Conservation (phyloP, 2,797 vertebrate genomes). For the Typhlichthys subterraneus region DNA sequence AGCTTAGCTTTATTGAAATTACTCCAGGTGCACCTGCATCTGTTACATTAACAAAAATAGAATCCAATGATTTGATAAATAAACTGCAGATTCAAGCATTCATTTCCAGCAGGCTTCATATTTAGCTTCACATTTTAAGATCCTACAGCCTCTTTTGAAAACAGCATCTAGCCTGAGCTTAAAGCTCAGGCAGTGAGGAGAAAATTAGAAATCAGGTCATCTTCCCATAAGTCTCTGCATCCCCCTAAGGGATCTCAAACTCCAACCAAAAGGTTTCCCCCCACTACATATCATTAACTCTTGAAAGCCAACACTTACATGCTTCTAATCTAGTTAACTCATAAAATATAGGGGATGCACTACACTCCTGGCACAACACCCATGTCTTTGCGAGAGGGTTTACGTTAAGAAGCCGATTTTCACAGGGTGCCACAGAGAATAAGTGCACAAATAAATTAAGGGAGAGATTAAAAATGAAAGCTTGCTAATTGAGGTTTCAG, state of each 20-base stretch:
- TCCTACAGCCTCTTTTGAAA: slow-evolving; percentile 43
- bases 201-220: slow-evolving; percentile 79
- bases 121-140: no score
- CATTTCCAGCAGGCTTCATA: no score
- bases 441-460: slow-evolving; percentile 45
- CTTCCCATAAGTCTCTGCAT: slow-evolving; percentile 75
- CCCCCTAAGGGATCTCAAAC: slow-evolving; percentile 69
- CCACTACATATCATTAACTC: slow-evolving; percentile 42
- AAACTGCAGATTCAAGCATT: no score
- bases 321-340: slow-evolving; percentile 21
- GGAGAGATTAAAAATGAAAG: slow-evolving; percentile 68
- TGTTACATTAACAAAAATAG: slow-evolving; percentile 36
- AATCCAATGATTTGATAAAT: slow-evolving; percentile 33
- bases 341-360: slow-evolving; percentile 16
- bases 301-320: slow-evolving; percentile 29
- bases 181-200: slow-evolving; percentile 63
- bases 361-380: slow-evolving; percentile 26
- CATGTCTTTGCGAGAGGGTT: slow-evolving; percentile 25
- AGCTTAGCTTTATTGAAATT: neutral
- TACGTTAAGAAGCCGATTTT: slow-evolving; percentile 42
- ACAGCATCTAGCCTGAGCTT: slow-evolving; percentile 40
- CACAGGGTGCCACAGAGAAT: slow-evolving; percentile 46
- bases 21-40: slow-evolving; percentile 29
- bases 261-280: slow-evolving; percentile 66
- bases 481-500: slow-evolving; percentile 65